Base-by-base conservation (phyloP, 2,888 invertebrate genomes). In the Plagiodera versicolora region DNA sequence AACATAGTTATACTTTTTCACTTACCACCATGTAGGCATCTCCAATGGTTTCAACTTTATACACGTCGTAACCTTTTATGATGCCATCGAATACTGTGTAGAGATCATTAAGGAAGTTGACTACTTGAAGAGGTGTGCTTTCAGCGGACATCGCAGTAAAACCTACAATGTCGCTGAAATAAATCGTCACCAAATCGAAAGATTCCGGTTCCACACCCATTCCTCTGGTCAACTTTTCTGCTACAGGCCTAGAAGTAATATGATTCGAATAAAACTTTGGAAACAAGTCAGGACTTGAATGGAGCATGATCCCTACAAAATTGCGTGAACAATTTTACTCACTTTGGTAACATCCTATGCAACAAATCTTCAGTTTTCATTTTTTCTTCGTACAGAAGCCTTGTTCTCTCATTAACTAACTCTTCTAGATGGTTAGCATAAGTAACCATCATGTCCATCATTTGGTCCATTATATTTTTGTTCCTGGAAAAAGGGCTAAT, bases 371-470 rank as follows among this genome's bases (percentile, higher is more conserved):
- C 92, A 16, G 95, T 95, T 83, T 95, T 94, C 80, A 92, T 89
- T 79, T 96, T 95, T 80, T 96, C 95, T 81, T 95, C 95, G 75
- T 88, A 89, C 74, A 96, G 83, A 75, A 94, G 86, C 77, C 91
- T 87, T 67, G 96, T 96, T 74, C 96, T 86, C 82, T 96, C 95
- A 74, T 87, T 90, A 77, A 96, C 96, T 82, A 96, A 87, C 80
- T 94, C 94, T 82, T 96, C 96, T 81, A 96, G 87, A 83, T 96
- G 93, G 80, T 93, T 92, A 60, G 95, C 94, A 81, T 97, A 95
- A 76, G 93, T 94, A 80, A 95, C 96, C 95, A 96, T 95, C 93
- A 95, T 95, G 73, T 92, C 91, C 90, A 96, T 94, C 94, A 96
- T 95, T 85, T 95, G 94, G 81, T 96, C 95, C 93, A 95, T 93